Evolutionary conservation across 2,797 vertebrate species (phyloP), one percentile per base, ranked within the genome.

Genomic region (Xerus rutilus): DNA sequence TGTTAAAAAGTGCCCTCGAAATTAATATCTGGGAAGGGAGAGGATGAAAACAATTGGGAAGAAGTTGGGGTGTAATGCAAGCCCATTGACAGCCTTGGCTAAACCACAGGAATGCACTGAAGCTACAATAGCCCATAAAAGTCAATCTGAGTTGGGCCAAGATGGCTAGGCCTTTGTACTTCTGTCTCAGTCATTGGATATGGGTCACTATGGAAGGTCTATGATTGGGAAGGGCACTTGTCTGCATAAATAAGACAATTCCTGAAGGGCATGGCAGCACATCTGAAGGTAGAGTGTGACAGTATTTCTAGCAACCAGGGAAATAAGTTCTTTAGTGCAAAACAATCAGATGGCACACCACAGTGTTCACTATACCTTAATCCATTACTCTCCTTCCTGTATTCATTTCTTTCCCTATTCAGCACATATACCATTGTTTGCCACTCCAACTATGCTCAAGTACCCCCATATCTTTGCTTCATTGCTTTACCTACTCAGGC

Each of bases 11-110:
- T 74, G 45, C 12, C n/a, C 14, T 73, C 54, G 43, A 32, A 13
- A 86, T 85, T 86, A 82, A 84, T 93, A 82, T 13, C 25, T 32
- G 54, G 76, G 32, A 93, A 95, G 57, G 57, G 45, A 88, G 30
- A 70, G 32, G n/a, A 85, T 85, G 39, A 32, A 86, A 89, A 65
- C 39, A 93, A 85, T 18, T 69, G 79, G 5, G 52, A 17, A 91
- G n/a, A 76, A 62, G 10, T 52, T 52, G 39, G 13, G 12, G 39
- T 76, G 8, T 21, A 64, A 15, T 45, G 21, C 13, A 91, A 45
- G 39, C 45, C 15, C 10, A 35, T 70, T 21, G 11, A 64, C 25
- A 82, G 47, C 52, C 28, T 52, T 91, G 72, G 47, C 72, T 39
- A 89, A 54, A 70, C 45, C 43, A 32, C 17, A 78, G 21, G 21